Evolutionary conservation across 1,140 invertebrate genomes (phyloP).

Genomic region (Cepaea nemoralis): DNA sequence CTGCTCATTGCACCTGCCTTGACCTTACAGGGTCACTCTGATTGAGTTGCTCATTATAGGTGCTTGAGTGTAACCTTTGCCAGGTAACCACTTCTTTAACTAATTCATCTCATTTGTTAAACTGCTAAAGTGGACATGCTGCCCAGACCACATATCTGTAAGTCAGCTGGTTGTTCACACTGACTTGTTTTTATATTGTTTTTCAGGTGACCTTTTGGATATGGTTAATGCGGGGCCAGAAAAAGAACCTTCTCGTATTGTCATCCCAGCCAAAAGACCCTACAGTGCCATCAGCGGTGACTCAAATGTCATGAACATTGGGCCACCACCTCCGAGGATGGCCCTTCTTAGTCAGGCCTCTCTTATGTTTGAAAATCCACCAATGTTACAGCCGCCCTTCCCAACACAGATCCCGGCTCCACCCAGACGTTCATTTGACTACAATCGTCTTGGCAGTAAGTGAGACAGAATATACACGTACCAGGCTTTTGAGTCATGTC

Average conservation of each 20-base stretch:
- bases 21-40: too few species aligned
- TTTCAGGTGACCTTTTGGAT: not conserved
- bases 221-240: not conserved
- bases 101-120: too few species aligned
- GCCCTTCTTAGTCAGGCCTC: slow-evolving; percentile 24
- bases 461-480: too few species aligned
- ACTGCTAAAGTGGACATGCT: too few species aligned
- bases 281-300: slow-evolving; percentile 22
- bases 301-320: slow-evolving; percentile 12
- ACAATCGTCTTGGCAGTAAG: slow-evolving; percentile 56
- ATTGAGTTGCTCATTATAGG: too few species aligned
- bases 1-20: too few species aligned
- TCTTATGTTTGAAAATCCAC: slow-evolving; percentile 6
- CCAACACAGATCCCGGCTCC: slow-evolving; percentile 6
- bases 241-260: slow-evolving; percentile 41
- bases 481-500: too few species aligned
- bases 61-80: too few species aligned
- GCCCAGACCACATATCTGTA: too few species aligned
- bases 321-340: slow-evolving; percentile 31
- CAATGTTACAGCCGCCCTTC: not conserved
- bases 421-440: slow-evolving; percentile 57
- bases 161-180: too few species aligned
- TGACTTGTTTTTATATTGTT: not conserved
- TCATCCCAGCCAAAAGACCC: slow-evolving; percentile 46
- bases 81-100: too few species aligned